Conservation (phyloP, 2,888 invertebrate genomes). For the Tachina grossa region DNA sequence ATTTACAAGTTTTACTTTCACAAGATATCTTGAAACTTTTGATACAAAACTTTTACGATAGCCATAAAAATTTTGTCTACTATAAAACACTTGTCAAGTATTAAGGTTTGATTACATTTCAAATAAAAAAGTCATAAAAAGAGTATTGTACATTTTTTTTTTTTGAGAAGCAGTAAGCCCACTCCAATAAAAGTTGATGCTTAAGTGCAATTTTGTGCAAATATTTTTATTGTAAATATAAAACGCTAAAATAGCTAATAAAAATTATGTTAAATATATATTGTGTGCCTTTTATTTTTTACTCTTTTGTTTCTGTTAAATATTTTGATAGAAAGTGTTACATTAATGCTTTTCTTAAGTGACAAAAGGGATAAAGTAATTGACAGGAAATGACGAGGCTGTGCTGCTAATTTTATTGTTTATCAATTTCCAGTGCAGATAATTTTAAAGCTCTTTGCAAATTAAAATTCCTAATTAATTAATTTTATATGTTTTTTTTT, state of each 20-base stretch:
- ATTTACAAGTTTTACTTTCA: background rate
- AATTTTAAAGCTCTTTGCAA: background rate
- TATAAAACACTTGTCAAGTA: conserved; percentile 56
- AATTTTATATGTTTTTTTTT: too few species aligned
- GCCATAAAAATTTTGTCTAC: conserved; percentile 50
- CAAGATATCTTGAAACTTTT: background rate
- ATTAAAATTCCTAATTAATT: too few species aligned
- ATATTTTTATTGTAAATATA: conserved; percentile 26
- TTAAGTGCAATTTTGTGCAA: conserved; percentile 52
- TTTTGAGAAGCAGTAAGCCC: background rate
- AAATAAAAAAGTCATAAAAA: conserved; percentile 48
- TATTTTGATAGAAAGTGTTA: background rate
- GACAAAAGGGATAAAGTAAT: background rate
- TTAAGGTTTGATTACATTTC: conserved; percentile 51
- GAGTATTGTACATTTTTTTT: background rate
- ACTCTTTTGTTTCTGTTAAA: conserved; percentile 2
- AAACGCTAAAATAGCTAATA: conserved; percentile 55
- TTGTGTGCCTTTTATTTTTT: background rate
- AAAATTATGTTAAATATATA: conserved; percentile 43
- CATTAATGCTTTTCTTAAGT: background rate
- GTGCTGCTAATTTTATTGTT: too few species aligned
- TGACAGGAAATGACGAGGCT: background rate
- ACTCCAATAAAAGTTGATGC: conserved; percentile 10
- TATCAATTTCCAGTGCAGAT: too few species aligned
- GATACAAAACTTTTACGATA: conserved; percentile 56